Evolutionary conservation across 2,797 vertebrate species (phyloP), one percentile per base, ranked within the genome.

Genomic region (Tarsius wallacei): DNA sequence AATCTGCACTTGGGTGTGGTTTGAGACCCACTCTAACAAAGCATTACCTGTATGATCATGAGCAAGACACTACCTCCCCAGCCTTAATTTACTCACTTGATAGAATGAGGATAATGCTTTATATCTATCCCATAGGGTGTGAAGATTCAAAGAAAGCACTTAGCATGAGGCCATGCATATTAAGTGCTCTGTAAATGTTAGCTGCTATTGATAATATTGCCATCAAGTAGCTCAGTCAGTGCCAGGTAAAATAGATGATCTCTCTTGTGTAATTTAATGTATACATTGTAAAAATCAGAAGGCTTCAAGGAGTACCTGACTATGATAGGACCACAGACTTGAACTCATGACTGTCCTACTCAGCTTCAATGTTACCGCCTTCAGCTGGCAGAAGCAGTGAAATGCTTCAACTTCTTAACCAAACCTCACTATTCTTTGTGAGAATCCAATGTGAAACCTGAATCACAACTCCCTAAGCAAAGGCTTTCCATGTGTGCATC

Each of bases 261-360:
- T 92, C 49, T 78, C 63, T 78, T 70, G 21, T 74, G 55, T 91
- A 95, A 94, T 61, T 94, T 76, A 93, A 93, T 26, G 96, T 91
- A 85, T 57, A 93, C 87, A 86, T 80, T 63, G 88, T 91, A 80
- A 91, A 97, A 97, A 57, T 57, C 55, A 84, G 28, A 88, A 90
- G 63, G n/a, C 36, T 26, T 90, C 12, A 36, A 63, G 21, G 26
- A 31, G 77, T 81, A 77, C 28, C 81, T 74, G n/a, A 90, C 55
- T 36, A 5, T 63, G 21, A 84, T 0, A 87, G n/a, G 85, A 53
- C 14, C 42, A 81, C 28, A 68, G 47, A 80, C 26, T 57, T 53
- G 22, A 96, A 85, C 22, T 84, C 53, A 76, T 66, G 33, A 82
- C 77, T 77, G 63, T 61, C 42, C 36, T 7, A 73, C 26, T 0